phyloP scores from a whole-genome alignment of 1,140 invertebrate species.

The Ceratosolen fusciceps region DNA sequence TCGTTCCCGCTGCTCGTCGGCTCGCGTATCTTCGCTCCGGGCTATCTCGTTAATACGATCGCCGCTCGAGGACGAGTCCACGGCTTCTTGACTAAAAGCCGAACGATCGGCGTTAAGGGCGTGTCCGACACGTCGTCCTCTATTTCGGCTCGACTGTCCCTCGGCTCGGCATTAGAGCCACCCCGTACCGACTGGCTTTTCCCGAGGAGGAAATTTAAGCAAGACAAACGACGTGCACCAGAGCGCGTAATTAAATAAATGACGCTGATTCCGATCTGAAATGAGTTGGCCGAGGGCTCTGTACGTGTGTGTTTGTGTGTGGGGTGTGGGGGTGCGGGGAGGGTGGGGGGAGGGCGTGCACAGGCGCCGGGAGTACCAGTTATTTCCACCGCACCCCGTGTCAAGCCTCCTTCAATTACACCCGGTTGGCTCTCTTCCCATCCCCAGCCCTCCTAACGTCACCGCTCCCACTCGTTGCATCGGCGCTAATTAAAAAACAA shows the following conservation, averaged over 20 bases:
- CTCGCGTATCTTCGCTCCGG: background rate
- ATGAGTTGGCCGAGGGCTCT: background rate
- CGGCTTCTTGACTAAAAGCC: conserved; percentile 30
- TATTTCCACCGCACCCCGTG: background rate
- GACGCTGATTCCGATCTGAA: background rate
- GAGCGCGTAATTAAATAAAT: background rate
- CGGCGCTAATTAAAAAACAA: background rate
- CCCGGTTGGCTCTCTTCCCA: background rate
- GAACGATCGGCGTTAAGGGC: conserved; percentile 18
- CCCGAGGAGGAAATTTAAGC: background rate
- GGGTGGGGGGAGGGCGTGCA: too few relatives aligned
- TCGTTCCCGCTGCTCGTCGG: background rate
- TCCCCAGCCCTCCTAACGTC: too few relatives aligned
- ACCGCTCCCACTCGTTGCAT: background rate
- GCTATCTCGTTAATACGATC: conserved; percentile 25
- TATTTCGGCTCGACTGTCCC: background rate
- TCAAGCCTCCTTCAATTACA: background rate
- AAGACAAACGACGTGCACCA: background rate
- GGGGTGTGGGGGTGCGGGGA: too few relatives aligned
- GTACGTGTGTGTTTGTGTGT: background rate
- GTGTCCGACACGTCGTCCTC: conserved; percentile 6
- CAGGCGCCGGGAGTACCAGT: too few relatives aligned
- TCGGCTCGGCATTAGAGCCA: background rate
- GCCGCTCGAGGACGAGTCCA: background rate
- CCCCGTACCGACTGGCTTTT: background rate